Evolutionary conservation across 2,113 vertebrate genomes (phyloP), one percentile per base, ranked within the genome.

Genomic region (Mesocricetus auratus): DNA sequence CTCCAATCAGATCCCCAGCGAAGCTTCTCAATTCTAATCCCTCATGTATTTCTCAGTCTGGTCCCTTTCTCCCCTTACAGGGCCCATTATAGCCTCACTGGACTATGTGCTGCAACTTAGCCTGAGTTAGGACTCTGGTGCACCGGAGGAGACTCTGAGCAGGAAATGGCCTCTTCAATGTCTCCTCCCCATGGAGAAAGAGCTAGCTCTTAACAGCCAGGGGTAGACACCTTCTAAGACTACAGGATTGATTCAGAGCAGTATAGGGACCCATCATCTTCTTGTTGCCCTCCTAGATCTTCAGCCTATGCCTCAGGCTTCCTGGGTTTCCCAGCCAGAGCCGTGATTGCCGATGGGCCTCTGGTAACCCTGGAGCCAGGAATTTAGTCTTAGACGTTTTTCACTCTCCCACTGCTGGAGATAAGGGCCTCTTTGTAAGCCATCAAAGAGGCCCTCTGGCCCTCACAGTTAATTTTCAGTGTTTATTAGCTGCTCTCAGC

Each of bases 391-490:
- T 81, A 81, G 94, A 39, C 47, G 50, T 79, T 95, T 92, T 73
- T 50, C 26, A 75, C 33, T 92, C 17, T 79, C 91, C 21, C 42
- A 29, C 73, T 95, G 69, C 42, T 75, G 17, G 69, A 79, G 83
- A 95, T 86, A 96, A 97, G 62, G 58, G 58, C 62, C 47, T 93
- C 87, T 95, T 94, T 93, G 86, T 96, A 87, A 81, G 29, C 24
- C 83, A 71, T 89, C 56, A 85, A 60, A 95, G 92, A 88, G 82
- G 50, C 69, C 79, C 71, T 95, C 50, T 86, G 90, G 77, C 68
- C 69, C 91, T 96, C 92, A 89, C 62, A 87, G 95, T 92, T 93
- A 66, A 82, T 94, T 93, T 81, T 95, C 95, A 91, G 16, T 85
- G 78, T 93, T 96, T 89, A 77, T 94, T 93, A 92, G 93, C 73